A percentile compares a stretch with the other conserved stretches of the same genome.
phyloP scores from a whole-genome alignment of 2,888 invertebrate genomes.

The Taphrorychus bicolor region DNA sequence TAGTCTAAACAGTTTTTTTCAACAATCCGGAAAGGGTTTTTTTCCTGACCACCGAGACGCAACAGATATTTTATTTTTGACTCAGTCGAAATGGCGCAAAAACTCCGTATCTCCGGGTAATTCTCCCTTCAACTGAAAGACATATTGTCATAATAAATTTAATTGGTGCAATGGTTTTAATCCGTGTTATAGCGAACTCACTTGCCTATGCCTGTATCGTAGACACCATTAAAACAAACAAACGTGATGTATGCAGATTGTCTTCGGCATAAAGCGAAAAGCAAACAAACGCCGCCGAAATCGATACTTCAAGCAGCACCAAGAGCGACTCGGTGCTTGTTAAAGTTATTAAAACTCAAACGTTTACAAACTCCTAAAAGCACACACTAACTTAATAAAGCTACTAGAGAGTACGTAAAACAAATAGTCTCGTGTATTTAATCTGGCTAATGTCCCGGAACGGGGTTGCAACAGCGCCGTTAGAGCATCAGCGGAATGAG shows the following conservation, averaged over 20 bases:
- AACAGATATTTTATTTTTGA: too few species aligned
- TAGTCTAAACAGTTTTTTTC: too few species aligned
- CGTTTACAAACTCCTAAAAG: conserved; percentile 10
- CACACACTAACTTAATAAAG: conserved; percentile 5
- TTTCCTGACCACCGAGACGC: too few species aligned
- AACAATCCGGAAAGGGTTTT: too few species aligned
- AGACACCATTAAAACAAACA: neutral
- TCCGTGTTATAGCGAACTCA: too few species aligned
- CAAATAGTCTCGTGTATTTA: conserved; percentile 13
- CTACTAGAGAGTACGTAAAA: conserved; percentile 8
- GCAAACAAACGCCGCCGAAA: neutral
- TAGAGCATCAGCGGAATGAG: conserved; percentile 2
- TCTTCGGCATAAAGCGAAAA: neutral
- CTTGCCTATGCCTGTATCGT: too few species aligned
- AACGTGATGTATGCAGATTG: neutral
- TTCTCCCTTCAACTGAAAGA: too few species aligned
- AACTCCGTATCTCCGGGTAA: too few species aligned
- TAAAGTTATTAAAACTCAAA: conserved; percentile 7
- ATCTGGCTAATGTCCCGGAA: conserved; percentile 13
- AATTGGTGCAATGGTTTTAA: too few species aligned
- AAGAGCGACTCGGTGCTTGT: neutral
- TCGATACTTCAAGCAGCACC: neutral
- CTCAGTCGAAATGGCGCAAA: too few species aligned
- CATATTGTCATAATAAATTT: too few species aligned
- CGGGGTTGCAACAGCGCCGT: conserved; percentile 12